A percentile compares a stretch with the other conserved stretches of the same genome.
phyloP scores from a whole-genome alignment of 2,797 vertebrate species.

The Gobio occitaniae region DNA sequence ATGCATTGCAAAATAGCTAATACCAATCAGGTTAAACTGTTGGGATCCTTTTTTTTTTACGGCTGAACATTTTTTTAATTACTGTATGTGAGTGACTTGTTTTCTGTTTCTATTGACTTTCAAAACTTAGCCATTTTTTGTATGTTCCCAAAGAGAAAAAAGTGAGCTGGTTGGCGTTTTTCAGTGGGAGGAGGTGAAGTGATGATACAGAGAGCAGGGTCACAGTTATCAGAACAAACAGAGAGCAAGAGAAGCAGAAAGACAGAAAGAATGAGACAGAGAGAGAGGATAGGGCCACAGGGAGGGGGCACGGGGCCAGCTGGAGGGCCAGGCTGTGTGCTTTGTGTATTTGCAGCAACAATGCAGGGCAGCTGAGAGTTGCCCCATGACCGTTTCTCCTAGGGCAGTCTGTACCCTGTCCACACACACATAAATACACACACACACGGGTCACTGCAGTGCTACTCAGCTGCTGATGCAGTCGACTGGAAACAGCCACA shows the following conservation, averaged over 20 bases:
- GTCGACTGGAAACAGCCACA: slow-evolving; percentile 72
- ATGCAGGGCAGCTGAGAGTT: slow-evolving; percentile 63
- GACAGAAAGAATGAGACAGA: slow-evolving; percentile 50
- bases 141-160: slow-evolving; percentile 28
- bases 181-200: slow-evolving; percentile 10
- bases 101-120: not conserved
- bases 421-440: slow-evolving; percentile 37
- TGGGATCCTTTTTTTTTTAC: not conserved
- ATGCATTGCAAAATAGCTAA: not conserved
- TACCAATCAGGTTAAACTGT: not conserved
- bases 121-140: not conserved
- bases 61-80: not conserved
- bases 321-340: slow-evolving; percentile 50
- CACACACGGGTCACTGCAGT: slow-evolving; percentile 67
- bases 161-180: not conserved
- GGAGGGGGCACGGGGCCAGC: slow-evolving; percentile 41
- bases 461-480: slow-evolving; percentile 74
- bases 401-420: slow-evolving; percentile 48
- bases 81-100: not conserved
- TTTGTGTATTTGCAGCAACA: slow-evolving; percentile 66
- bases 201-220: slow-evolving; percentile 51
- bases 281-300: slow-evolving; percentile 25
- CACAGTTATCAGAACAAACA: slow-evolving; percentile 47
- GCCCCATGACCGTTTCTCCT: slow-evolving; percentile 53
- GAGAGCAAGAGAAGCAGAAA: slow-evolving; percentile 60